A percentile compares a stretch with the other conserved stretches of the same genome.
These are phyloP conservation scores for Pheosia gnoma DNA, from an alignment of 2,888 invertebrate genomes.

Conservation along the genomic window DNA sequence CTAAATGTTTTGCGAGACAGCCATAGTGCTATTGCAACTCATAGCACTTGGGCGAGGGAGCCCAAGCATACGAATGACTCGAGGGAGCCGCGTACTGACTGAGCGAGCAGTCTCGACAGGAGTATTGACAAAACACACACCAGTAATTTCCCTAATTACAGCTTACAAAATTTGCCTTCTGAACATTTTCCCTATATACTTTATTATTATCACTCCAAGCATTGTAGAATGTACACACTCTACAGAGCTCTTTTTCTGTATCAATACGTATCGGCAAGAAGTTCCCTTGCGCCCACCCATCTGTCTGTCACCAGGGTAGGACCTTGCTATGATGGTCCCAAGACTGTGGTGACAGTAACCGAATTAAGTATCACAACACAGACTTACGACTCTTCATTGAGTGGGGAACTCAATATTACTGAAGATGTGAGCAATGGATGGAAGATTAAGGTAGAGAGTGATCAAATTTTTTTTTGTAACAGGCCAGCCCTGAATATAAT, in stretches of 20 bases:
- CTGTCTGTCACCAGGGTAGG: slow-evolving; percentile 52
- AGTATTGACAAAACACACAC: too few relatives aligned
- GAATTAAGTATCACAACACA: slow-evolving; percentile 53
- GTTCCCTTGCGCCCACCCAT: slow-evolving; percentile 47
- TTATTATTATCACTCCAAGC: background rate
- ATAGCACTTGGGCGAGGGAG: too few relatives aligned
- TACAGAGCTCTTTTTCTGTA: slow-evolving; percentile 6
- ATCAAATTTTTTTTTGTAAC: background rate
- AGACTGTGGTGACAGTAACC: slow-evolving; percentile 33
- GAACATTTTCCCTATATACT: slow-evolving; percentile 3
- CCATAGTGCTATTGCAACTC: too few relatives aligned
- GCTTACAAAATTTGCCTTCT: too few relatives aligned
- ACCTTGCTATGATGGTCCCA: slow-evolving; percentile 38
- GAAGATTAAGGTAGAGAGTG: slow-evolving; percentile 51
- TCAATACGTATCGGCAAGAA: slow-evolving; percentile 2
- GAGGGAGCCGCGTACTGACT: too few relatives aligned
- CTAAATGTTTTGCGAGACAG: too few relatives aligned
- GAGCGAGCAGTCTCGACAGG: too few relatives aligned
- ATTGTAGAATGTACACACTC: background rate
- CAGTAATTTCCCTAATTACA: too few relatives aligned
- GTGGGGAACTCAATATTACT: slow-evolving; percentile 53
- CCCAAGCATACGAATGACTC: too few relatives aligned
- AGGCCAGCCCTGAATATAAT: too few relatives aligned
- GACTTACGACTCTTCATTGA: slow-evolving; percentile 47
- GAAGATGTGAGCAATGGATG: slow-evolving; percentile 56